Percentiles rank a stretch among this genome's conserved stretches.
phyloP scores from a whole-genome alignment of 2,797 vertebrate species.

The Adelosebastes latens region DNA sequence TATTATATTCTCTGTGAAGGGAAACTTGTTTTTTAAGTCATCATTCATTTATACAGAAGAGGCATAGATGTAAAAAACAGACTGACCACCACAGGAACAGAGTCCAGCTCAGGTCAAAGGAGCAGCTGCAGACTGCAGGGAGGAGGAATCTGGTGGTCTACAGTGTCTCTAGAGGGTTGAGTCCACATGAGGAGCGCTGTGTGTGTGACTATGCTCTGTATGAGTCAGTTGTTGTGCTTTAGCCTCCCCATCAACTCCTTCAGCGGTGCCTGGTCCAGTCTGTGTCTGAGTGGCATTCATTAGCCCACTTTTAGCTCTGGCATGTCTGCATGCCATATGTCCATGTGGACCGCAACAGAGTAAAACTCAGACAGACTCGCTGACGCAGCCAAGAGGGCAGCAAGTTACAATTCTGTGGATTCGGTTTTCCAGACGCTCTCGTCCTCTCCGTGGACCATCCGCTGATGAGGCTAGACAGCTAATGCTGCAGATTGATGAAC shows the following conservation, averaged over 20 bases:
- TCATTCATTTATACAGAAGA: background rate
- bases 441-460: background rate
- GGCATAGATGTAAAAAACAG: background rate
- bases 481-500: constrained; percentile 24
- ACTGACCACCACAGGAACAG: background rate
- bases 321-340: constrained; percentile 41
- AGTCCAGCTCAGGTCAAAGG: background rate
- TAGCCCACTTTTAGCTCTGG: constrained; percentile 34
- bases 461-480: constrained; percentile 1
- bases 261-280: constrained; percentile 8
- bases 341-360: constrained; percentile 27
- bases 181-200: background rate
- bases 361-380: constrained; percentile 26
- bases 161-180: background rate
- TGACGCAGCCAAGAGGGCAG: constrained; percentile 26
- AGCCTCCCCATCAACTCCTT: constrained; percentile 7
- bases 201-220: background rate
- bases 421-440: constrained; percentile 27
- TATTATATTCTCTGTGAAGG: background rate
- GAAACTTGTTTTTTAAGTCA: background rate
- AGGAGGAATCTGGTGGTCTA: background rate
- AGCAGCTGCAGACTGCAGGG: constrained; percentile 7
- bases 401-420: constrained; percentile 21
- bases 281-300: constrained; percentile 27
- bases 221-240: constrained; percentile 23